phyloP scores from a whole-genome alignment of 1,140 invertebrate species.

The Drosophila orosa region DNA sequence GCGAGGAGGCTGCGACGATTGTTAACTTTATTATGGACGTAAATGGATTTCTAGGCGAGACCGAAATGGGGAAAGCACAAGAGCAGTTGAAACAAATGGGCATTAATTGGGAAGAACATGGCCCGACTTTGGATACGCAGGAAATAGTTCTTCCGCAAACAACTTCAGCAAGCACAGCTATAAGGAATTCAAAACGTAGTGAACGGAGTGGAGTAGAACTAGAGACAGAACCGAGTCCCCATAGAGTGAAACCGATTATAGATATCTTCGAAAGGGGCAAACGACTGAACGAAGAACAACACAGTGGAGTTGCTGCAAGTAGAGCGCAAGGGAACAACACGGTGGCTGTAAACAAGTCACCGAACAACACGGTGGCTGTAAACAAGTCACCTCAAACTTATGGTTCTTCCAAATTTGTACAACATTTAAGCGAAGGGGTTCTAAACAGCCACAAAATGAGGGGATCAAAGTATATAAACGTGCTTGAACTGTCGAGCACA shows the following conservation, averaged over 20 bases:
- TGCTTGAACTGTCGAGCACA: neutral
- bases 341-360: no score
- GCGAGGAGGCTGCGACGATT: neutral
- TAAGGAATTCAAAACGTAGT: no score
- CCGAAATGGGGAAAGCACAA: neutral
- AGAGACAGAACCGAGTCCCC: neutral
- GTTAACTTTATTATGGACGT: conserved; percentile 30
- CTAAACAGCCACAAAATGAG: conserved; percentile 25
- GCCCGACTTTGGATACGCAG: neutral
- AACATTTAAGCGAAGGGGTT: conserved; percentile 7
- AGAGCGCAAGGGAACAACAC: neutral
- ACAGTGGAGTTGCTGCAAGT: neutral
- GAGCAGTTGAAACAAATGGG: neutral
- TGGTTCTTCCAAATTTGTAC: neutral
- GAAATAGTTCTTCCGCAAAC: conserved; percentile 11
- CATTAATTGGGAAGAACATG: neutral
- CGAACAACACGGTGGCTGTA: no score
- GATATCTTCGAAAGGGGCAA: neutral
- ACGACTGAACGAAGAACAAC: neutral
- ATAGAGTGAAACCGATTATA: neutral
- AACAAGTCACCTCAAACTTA: neutral
- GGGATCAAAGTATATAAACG: no score
- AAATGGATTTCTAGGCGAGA: conserved; percentile 7
- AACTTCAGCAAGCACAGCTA: neutral
- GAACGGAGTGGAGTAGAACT: neutral